These are phyloP conservation scores for Spilarctia lutea DNA, from an alignment of 2,888 invertebrate species.

Conservation along the genomic window DNA sequence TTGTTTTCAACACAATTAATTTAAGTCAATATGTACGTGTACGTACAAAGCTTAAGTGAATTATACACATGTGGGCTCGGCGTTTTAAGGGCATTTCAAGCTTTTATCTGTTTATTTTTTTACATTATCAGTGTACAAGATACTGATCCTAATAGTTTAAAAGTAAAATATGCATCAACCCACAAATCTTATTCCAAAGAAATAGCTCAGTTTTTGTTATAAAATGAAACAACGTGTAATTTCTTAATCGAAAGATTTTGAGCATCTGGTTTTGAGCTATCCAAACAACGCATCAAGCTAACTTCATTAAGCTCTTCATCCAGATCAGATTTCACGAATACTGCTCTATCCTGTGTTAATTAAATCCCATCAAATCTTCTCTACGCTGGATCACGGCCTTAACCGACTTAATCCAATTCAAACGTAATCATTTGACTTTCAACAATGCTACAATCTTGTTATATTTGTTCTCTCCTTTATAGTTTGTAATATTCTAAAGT, in stretches of 20 bases:
- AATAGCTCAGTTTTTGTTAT: not conserved
- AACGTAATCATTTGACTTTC: conserved; percentile 16
- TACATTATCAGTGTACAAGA: too few relatives aligned
- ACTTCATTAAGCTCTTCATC: conserved; percentile 25
- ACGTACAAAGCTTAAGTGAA: too few relatives aligned
- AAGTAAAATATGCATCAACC: not conserved
- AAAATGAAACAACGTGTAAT: not conserved
- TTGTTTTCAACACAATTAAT: too few relatives aligned
- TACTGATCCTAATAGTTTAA: too few relatives aligned
- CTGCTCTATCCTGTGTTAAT: conserved; percentile 36
- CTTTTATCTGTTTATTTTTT: too few relatives aligned
- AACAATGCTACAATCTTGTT: conserved; percentile 20
- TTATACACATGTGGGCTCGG: too few relatives aligned
- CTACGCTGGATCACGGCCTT: conserved; percentile 23
- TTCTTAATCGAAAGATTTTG: conserved; percentile 1
- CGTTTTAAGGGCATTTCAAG: too few relatives aligned
- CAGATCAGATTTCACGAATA: conserved; percentile 29
- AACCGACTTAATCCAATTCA: conserved; percentile 28
- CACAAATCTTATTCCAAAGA: not conserved
- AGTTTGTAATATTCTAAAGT: conserved; percentile 10
- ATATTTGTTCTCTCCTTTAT: conserved; percentile 15
- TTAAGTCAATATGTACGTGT: too few relatives aligned
- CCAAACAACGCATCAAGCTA: conserved; percentile 14
- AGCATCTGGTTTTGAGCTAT: not conserved
- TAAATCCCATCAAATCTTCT: conserved; percentile 42